These are phyloP conservation scores for Eleginops maclovinus DNA, from an alignment of 2,113 vertebrate species.

Conservation along the genomic window DNA sequence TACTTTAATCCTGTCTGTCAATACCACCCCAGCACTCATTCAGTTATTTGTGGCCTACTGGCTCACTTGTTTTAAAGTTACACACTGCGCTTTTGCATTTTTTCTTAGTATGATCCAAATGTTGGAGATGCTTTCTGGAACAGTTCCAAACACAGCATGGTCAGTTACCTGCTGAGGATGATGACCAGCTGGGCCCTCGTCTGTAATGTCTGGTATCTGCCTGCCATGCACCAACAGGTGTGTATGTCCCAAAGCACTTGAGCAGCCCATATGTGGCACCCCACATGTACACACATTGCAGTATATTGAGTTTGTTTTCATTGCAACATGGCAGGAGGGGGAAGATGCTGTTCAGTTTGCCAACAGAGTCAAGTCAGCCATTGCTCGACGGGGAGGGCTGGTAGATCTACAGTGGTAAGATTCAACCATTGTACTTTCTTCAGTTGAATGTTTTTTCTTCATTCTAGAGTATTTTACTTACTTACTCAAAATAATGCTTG, in stretches of 20 bases:
- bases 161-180: conserved; percentile 94
- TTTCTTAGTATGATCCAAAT: conserved; percentile 92
- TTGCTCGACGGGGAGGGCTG: conserved; percentile 93
- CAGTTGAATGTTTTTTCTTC: background rate
- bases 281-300: background rate
- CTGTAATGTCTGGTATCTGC: conserved; percentile 96
- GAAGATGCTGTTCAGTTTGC: conserved; percentile 98
- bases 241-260: conserved; percentile 8
- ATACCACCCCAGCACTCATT: background rate
- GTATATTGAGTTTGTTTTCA: conserved; percentile 24
- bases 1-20: conserved; percentile 14
- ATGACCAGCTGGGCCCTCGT: conserved; percentile 99
- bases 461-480: background rate
- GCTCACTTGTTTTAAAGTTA: background rate
- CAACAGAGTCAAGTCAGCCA: conserved; percentile 94
- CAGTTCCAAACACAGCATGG: conserved; percentile 94
- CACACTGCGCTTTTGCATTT: background rate
- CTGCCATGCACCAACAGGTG: conserved; percentile 94
- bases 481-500: background rate
- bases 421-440: background rate
- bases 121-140: conserved; percentile 99
- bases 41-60: background rate
- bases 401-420: conserved; percentile 94
- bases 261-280: background rate
- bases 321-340: conserved; percentile 83